Conservation (phyloP, 1,140 invertebrate genomes). For the Magallana ariakensis region DNA sequence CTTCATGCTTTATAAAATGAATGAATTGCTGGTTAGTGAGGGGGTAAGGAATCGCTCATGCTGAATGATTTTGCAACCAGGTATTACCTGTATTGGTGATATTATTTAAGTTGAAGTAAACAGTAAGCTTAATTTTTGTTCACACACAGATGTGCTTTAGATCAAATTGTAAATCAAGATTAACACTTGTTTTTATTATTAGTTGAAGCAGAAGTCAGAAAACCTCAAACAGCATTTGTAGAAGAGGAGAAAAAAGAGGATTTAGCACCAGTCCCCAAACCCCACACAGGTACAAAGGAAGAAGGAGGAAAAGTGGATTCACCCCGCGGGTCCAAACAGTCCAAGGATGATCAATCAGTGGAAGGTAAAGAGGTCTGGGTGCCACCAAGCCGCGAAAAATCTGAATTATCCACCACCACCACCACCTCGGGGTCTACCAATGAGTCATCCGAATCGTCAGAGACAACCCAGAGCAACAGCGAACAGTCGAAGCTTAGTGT, state of each 20-base stretch:
- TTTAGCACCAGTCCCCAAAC: neutral
- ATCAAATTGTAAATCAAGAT: no score
- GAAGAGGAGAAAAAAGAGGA: neutral
- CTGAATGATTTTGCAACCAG: no score
- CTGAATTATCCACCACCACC: constrained; percentile 11
- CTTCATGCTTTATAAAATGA: no score
- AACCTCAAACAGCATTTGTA: neutral
- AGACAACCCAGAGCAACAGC: neutral
- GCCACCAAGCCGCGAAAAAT: neutral
- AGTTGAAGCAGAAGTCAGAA: neutral
- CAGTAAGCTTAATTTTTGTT: no score
- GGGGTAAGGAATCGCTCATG: no score
- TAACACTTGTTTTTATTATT: neutral
- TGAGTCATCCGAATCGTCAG: neutral
- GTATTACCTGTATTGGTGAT: no score
- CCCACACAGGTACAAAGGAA: neutral
- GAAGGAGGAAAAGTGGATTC: neutral
- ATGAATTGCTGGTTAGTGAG: no score
- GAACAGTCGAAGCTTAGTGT: constrained; percentile 42
- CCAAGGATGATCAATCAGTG: neutral
- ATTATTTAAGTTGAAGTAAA: no score
- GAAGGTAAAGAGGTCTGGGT: neutral
- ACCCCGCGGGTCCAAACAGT: neutral
- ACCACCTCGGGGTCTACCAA: neutral
- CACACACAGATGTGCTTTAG: no score